These are phyloP conservation scores for Emydura subglobosa DNA, from an alignment of 2,113 vertebrate species.

Conservation along the genomic window DNA sequence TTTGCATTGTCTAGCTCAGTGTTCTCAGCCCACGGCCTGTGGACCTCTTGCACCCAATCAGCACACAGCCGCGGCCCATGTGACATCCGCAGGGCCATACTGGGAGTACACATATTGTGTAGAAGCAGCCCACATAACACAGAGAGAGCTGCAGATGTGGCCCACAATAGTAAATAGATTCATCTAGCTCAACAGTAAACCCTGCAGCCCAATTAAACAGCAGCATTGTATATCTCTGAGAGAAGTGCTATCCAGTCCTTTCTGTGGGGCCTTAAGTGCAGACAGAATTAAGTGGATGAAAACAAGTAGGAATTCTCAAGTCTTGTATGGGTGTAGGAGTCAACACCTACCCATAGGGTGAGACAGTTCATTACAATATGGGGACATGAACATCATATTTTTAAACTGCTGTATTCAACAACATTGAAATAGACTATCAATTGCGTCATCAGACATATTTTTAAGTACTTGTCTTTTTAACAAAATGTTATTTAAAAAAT, in stretches of 20 bases:
- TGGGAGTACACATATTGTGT: no score
- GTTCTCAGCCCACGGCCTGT: no score
- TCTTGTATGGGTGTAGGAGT: not conserved
- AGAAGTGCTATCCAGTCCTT: not conserved
- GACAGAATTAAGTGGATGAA: not conserved
- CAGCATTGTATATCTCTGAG: not conserved
- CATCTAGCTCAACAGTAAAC: not conserved
- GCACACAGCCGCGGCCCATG: no score
- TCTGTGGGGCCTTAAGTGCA: not conserved
- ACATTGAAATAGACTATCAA: not conserved
- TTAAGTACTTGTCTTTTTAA: not conserved
- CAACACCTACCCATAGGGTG: not conserved
- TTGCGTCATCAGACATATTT: not conserved
- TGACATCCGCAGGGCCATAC: no score
- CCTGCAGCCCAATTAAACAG: not conserved
- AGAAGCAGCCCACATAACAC: no score
- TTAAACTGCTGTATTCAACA: not conserved
- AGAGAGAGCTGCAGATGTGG: no score
- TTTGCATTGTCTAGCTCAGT: not conserved
- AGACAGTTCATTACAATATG: not conserved
- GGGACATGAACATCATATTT: accelerated
- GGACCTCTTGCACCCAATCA: no score
- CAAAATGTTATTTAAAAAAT: not conserved
- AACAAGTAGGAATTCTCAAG: not conserved
- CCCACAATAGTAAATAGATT: no score